phyloP scores from a whole-genome alignment of 2,113 vertebrate species.

The Petroica traversi region DNA sequence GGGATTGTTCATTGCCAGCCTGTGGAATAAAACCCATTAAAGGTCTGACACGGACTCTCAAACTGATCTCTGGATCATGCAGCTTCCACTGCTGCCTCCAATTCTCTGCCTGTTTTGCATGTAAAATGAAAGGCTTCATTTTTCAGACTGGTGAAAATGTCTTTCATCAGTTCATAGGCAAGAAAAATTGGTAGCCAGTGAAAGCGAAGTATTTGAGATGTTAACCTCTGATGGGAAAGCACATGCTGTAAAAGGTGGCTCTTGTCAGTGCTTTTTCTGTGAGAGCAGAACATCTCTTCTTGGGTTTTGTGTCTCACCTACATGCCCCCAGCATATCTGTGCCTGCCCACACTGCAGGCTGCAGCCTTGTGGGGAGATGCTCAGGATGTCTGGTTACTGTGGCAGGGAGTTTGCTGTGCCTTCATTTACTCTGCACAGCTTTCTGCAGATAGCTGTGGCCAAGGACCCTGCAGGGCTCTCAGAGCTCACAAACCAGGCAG shows the following conservation, averaged over 20 bases:
- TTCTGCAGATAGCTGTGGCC: neutral
- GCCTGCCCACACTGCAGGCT: neutral
- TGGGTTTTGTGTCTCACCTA: neutral
- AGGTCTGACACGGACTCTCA: neutral
- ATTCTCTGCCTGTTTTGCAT: neutral
- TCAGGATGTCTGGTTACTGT: neutral
- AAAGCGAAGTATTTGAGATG: neutral
- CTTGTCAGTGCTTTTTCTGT: neutral
- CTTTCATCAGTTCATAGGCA: neutral
- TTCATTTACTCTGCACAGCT: neutral
- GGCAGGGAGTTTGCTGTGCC: neutral
- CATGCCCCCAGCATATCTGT: neutral
- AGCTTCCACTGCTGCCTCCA: neutral
- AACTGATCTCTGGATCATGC: neutral
- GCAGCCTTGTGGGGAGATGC: neutral
- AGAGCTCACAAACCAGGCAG: neutral
- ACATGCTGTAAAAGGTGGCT: neutral
- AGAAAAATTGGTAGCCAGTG: neutral
- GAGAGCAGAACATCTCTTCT: neutral
- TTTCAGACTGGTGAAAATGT: neutral
- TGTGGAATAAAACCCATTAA: neutral
- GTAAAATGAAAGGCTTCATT: neutral
- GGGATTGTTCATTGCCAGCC: neutral
- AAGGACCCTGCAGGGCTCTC: neutral
- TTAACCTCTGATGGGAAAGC: neutral